phyloP scores from a whole-genome alignment of 2,888 invertebrate species.

The Synergus itoensis region DNA sequence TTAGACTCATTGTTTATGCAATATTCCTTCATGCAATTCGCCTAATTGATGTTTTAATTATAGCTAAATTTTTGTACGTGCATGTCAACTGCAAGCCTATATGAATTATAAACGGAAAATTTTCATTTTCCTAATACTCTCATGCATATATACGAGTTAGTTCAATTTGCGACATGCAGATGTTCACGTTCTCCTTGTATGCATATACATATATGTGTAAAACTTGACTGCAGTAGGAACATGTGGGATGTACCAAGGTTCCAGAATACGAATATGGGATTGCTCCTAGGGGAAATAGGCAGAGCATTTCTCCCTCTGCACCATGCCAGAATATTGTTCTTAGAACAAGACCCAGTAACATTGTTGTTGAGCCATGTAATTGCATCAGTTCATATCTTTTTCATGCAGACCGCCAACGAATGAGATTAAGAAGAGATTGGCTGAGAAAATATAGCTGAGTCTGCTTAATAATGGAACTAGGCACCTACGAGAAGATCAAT shows the following conservation, averaged over 20 bases:
- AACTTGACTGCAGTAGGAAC: conserved; percentile 11
- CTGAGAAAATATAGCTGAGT: conserved; percentile 5
- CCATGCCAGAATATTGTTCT: conserved; percentile 26
- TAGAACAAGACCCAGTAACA: conserved; percentile 40
- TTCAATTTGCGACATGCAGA: conserved; percentile 28
- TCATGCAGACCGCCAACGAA: conserved; percentile 34
- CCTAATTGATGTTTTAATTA: neutral
- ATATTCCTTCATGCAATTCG: no score
- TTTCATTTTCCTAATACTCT: conserved; percentile 19
- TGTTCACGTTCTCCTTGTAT: conserved; percentile 25
- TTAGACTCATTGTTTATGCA: neutral
- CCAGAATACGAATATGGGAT: conserved; percentile 15
- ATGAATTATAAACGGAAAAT: conserved; percentile 29
- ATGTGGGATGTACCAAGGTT: conserved; percentile 32
- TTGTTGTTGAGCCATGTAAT: conserved; percentile 29
- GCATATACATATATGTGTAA: neutral
- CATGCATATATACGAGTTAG: conserved; percentile 12
- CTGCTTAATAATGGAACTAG: conserved; percentile 36
- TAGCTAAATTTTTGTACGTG: neutral
- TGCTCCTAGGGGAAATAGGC: conserved; percentile 38
- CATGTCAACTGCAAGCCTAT: conserved; percentile 2
- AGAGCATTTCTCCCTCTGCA: conserved; percentile 23
- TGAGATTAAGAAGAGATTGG: conserved; percentile 27
- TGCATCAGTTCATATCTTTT: conserved; percentile 34
- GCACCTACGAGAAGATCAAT: conserved; percentile 23